Conservation (phyloP, 2,797 vertebrate species). For the Phrynocephalus guinanensis region DNA sequence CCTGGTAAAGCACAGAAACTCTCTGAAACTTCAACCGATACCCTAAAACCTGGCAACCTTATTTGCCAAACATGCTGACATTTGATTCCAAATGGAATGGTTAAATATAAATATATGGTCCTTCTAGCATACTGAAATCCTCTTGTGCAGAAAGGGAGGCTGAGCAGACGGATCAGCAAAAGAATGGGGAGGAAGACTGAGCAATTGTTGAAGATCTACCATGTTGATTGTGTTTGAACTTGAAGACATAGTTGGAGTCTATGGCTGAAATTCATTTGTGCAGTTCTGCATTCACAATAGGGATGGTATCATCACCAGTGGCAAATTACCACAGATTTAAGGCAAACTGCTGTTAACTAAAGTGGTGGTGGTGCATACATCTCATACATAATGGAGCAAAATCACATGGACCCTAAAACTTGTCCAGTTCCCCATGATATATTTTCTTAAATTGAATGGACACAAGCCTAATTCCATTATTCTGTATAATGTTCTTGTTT, state of each 20-base stretch:
- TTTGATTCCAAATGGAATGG: neutral
- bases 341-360: too few species aligned
- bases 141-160: neutral
- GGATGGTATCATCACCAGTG: too few species aligned
- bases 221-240: too few species aligned
- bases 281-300: too few species aligned
- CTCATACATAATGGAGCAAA: too few species aligned
- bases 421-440: neutral
- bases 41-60: too few species aligned
- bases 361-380: too few species aligned
- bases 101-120: neutral
- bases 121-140: neutral
- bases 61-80: neutral
- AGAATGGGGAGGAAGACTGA: neutral
- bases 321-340: too few species aligned
- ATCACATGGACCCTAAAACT: too few species aligned
- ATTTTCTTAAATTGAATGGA: neutral
- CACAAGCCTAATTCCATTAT: conserved; percentile 12
- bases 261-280: neutral
- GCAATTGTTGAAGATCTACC: neutral
- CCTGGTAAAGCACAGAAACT: too few species aligned
- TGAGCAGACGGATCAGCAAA: neutral
- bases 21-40: too few species aligned
- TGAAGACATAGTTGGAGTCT: neutral
- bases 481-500: neutral